A percentile compares a stretch with the other conserved stretches of the same genome.
These are phyloP conservation scores for Chondrosia reniformis DNA, from an alignment of 37 sponge, comb jelly and placozoan species.

Conservation along the genomic window DNA sequence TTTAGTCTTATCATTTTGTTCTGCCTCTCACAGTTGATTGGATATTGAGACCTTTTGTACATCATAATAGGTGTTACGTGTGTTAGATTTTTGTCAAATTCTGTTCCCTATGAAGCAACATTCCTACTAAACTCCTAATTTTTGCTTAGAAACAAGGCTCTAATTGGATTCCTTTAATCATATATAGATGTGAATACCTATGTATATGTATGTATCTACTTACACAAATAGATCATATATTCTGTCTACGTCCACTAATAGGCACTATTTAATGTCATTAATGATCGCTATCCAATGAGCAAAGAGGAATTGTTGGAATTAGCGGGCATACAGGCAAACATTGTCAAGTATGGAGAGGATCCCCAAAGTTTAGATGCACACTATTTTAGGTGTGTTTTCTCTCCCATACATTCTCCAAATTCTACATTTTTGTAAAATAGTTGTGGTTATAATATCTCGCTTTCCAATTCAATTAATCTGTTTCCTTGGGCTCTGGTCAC, in stretches of 20 bases:
- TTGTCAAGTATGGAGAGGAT: not conserved
- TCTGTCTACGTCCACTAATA: constrained; percentile 4
- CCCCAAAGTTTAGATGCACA: not conserved
- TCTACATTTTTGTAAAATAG: not conserved
- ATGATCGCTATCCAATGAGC: constrained; percentile 58
- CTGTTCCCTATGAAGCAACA: too few relatives aligned
- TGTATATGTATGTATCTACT: not conserved
- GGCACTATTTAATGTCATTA: constrained; percentile 71
- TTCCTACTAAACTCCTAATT: too few relatives aligned
- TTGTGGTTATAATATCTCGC: not conserved
- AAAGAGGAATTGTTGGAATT: constrained; percentile 41
- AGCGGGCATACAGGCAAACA: constrained; percentile 64
- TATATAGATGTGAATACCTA: not conserved
- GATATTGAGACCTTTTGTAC: too few relatives aligned
- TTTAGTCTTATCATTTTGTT: not conserved
- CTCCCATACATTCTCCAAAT: not conserved
- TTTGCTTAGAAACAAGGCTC: not conserved
- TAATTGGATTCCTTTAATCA: not conserved
- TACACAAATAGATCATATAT: not conserved
- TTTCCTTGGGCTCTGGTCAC: too few relatives aligned
- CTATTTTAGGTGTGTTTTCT: not conserved
- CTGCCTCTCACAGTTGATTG: too few relatives aligned
- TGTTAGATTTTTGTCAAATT: too few relatives aligned
- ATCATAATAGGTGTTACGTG: too few relatives aligned
- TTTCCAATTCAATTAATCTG: not conserved